Evolutionary conservation across 2,888 invertebrate genomes (phyloP).

Genomic region (Drosophila prostipennis): DNA sequence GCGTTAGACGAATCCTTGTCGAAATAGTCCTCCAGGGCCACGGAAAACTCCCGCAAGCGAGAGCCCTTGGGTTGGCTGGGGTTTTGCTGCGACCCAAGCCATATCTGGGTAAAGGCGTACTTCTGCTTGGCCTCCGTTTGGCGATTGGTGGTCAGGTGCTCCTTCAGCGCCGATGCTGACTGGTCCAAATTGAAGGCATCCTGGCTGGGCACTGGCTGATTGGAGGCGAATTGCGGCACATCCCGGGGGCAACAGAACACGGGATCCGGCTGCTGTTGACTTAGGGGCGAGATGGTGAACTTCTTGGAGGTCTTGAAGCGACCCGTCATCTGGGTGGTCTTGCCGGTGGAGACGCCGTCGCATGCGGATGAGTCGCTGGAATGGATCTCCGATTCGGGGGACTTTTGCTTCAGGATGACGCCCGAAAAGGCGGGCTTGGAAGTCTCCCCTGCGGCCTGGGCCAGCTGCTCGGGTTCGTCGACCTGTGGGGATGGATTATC

Average conservation of each 20-base stretch:
- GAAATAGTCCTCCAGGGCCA: conserved; percentile 48
- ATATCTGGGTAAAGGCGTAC: conserved; percentile 52
- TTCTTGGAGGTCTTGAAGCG: conserved; percentile 10
- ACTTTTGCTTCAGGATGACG: neutral
- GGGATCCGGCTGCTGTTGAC: neutral
- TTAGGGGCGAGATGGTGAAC: conserved; percentile 1
- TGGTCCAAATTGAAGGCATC: conserved; percentile 33
- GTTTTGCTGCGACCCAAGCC: conserved; percentile 48
- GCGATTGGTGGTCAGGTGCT: conserved; percentile 2
- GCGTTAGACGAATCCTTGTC: neutral
- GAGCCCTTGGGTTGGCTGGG: neutral
- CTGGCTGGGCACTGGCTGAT: conserved; percentile 16
- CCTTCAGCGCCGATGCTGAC: neutral
- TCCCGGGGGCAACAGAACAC: neutral
- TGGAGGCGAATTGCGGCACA: conserved; percentile 2
- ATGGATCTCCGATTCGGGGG: neutral
- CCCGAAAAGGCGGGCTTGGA: neutral
- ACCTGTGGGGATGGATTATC: neutral
- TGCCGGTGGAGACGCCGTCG: conserved; percentile 4
- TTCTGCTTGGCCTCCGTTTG: conserved; percentile 25
- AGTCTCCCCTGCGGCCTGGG: no score
- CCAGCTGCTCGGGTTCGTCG: no score
- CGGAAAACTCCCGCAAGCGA: conserved; percentile 11
- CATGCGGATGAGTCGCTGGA: conserved; percentile 11
- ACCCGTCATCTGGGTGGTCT: neutral